Evolutionary conservation across 2,888 invertebrate species (phyloP).

Genomic region (Conistra vaccinii): DNA sequence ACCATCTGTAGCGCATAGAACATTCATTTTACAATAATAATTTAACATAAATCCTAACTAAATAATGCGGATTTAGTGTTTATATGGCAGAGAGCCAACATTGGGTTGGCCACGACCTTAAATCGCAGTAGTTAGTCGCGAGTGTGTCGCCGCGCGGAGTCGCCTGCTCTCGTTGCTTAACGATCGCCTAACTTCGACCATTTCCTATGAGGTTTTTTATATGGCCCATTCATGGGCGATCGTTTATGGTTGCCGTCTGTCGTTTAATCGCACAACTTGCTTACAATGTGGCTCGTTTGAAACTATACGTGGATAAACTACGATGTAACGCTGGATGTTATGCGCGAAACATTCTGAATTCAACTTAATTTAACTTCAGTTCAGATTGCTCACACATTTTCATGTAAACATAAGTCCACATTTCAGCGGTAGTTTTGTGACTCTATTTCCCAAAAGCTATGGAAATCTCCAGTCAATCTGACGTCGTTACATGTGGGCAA

Average conservation of each 20-base stretch:
- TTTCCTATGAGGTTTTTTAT: constrained; percentile 49
- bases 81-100: constrained; percentile 43
- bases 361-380: constrained; percentile 6
- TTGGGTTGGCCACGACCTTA: constrained; percentile 21
- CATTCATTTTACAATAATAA: constrained; percentile 49
- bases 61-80: constrained; percentile 48
- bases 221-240: constrained; percentile 23
- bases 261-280: constrained; percentile 32
- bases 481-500: not conserved
- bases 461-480: too few relatives aligned
- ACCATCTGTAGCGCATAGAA: constrained; percentile 22
- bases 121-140: constrained; percentile 19
- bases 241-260: constrained; percentile 37
- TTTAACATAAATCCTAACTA: constrained; percentile 56
- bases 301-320: constrained; percentile 13
- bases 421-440: not conserved
- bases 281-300: constrained; percentile 24
- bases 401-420: not conserved
- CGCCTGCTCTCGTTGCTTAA: constrained; percentile 1
- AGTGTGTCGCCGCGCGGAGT: constrained; percentile 3
- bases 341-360: not conserved
- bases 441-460: not conserved
- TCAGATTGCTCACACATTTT: not conserved
- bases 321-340: not conserved
- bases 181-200: constrained; percentile 41